Evolutionary conservation across 2,888 invertebrate genomes (phyloP), one percentile per base, ranked within the genome.

Genomic region (Sphaeridia pumilis): DNA sequence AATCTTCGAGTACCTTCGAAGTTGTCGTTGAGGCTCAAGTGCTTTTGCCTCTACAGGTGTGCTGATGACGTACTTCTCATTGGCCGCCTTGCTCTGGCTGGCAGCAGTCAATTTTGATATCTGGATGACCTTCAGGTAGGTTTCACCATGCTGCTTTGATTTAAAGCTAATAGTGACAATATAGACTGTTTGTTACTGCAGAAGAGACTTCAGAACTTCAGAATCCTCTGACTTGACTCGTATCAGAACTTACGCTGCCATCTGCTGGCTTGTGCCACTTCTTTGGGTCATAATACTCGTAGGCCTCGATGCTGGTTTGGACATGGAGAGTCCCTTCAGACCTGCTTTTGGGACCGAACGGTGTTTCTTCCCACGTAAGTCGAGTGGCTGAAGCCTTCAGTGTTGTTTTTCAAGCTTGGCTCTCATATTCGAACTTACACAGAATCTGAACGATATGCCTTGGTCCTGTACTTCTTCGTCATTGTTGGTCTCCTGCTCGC

Each of bases 291-390:
- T 38, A 3, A 20, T 25, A 2, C 43, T 47, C 25, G 24, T 28
- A 14, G 25, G 34, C 17, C 5, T 34, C 12, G 47, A 52, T 42
- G 5, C 25, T 4, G 27, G 14, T 31, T 21, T 52, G 14, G 3
- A 24, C 35, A 26, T 20, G 3, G 22, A 27, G 21, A 26, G 26
- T 17, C 21, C 24, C 2, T 43, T 35, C 14, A 41, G 35, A 20
- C 47, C 52, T 2, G 24, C 22, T 20, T 47, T 52, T 35, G 47
- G 17, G 5, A 28, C 41, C 31, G 42, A 31, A 10, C 31, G 47
- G 14, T 47, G 47, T 36, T 52, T 52, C 31, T 46, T 52, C 17
- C 41, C 52, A 25, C 20, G 47, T 52, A 52, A 25, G 27, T 27
- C 12, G n/a, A 2, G 12, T 41, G 3, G n/a, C 41, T 42, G 3